Percentiles rank a stretch among this genome's conserved stretches.
Evolutionary conservation across 92 coral and sea anemone genomes (phyloP).

Genomic region (Paramuricea clavata): DNA sequence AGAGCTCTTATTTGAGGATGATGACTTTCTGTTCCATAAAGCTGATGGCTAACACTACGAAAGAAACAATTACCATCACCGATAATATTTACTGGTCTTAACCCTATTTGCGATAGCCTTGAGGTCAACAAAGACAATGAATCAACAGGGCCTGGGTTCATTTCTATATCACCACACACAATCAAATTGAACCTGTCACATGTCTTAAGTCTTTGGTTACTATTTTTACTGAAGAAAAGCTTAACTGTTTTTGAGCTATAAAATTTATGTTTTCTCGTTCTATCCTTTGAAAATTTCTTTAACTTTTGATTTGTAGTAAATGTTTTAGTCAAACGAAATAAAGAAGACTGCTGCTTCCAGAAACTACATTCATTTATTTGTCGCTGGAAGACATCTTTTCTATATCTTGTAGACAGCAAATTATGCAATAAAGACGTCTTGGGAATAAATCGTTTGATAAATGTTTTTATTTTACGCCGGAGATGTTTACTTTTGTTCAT

Average conservation of each 20-base stretch:
- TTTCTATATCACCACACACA: not conserved
- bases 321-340: no score
- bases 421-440: no score
- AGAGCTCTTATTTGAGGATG: slow-evolving; percentile 52
- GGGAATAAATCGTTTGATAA: no score
- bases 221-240: not conserved
- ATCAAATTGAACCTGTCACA: not conserved
- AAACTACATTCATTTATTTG: no score
- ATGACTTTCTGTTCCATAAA: slow-evolving; percentile 41
- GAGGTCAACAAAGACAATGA: not conserved
- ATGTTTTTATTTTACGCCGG: no score
- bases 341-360: no score
- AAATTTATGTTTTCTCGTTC: no score
- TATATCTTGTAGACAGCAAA: no score
- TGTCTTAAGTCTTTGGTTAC: not conserved
- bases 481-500: no score
- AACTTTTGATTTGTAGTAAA: no score
- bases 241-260: not conserved
- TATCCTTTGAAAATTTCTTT: not conserved
- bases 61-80: slow-evolving; percentile 54
- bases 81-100: not conserved
- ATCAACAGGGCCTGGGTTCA: not conserved
- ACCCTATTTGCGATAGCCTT: not conserved
- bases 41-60: slow-evolving; percentile 59
- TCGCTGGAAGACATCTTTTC: no score